A percentile compares a stretch with the other conserved stretches of the same genome.
Conservation (phyloP, 2,797 vertebrate species). For the Eulemur albifrons region DNA sequence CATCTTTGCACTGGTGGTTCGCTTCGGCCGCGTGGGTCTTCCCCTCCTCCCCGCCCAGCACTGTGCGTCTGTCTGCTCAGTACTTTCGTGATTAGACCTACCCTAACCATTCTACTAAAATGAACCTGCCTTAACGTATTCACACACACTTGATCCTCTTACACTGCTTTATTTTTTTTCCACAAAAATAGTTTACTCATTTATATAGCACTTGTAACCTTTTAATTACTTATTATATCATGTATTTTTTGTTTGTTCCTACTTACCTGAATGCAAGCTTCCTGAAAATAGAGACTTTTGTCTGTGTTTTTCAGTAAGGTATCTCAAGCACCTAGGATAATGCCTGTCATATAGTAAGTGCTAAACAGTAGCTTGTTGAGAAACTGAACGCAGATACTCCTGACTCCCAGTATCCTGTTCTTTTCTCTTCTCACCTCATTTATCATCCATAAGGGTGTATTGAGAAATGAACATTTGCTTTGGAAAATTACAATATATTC, state of each 20-base stretch:
- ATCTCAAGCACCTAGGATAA: neutral
- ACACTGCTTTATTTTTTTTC: neutral
- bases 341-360: neutral
- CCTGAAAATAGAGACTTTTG: neutral
- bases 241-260: neutral
- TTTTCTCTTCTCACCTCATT: neutral
- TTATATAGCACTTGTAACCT: neutral
- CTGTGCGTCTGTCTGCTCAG: neutral
- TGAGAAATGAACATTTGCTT: neutral
- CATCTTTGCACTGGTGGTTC: neutral
- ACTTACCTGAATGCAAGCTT: neutral
- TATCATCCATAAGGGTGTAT: neutral
- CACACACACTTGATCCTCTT: neutral
- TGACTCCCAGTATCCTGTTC: neutral
- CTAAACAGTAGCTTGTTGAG: neutral
- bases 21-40: neutral
- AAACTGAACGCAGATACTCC: neutral
- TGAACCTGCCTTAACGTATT: neutral
- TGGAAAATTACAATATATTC: neutral
- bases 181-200: neutral
- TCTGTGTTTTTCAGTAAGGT: neutral
- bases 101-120: neutral
- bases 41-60: neutral
- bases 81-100: neutral
- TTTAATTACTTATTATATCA: neutral